These are phyloP conservation scores for Chymomyza fuscimana DNA, from an alignment of 2,888 invertebrate species.

Conservation along the genomic window DNA sequence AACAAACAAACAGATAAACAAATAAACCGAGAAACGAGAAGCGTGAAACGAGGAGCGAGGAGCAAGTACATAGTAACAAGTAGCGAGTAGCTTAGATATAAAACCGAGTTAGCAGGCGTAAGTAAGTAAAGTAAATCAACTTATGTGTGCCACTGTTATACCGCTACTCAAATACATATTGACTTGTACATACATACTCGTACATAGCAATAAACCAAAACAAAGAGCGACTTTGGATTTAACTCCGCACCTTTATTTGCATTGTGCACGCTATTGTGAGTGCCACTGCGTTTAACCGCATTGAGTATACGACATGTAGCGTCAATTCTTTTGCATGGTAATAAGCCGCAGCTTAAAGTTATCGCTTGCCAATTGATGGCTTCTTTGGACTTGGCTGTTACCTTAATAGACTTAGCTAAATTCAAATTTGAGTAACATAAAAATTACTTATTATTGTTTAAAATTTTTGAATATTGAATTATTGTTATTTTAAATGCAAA, in stretches of 20 bases:
- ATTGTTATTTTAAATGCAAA: not conserved
- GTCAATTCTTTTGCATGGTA: not conserved
- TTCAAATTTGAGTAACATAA: not conserved
- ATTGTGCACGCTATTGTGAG: not conserved
- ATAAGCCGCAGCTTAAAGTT: not conserved
- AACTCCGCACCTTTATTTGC: slow-evolving; percentile 26
- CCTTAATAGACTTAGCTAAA: not conserved
- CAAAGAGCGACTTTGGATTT: slow-evolving; percentile 21
- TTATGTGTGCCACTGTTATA: slow-evolving; percentile 7
- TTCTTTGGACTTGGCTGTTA: not conserved
- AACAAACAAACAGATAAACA: slow-evolving; percentile 24
- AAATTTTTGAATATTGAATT: not conserved
- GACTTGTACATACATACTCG: slow-evolving; percentile 8
- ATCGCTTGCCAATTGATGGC: not conserved
- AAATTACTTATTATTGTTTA: not conserved
- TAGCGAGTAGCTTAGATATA: not conserved
- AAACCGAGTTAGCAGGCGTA: not conserved
- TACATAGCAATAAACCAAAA: not conserved
- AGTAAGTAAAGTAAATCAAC: not conserved
- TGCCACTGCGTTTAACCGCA: slow-evolving; percentile 15
- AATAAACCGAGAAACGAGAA: slow-evolving; percentile 7
- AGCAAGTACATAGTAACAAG: not conserved
- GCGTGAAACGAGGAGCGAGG: not conserved
- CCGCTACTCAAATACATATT: not conserved
- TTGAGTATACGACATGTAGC: slow-evolving; percentile 8